These are phyloP conservation scores for Panagrolaimus sp. DNA, from an alignment of 1,140 invertebrate species.

Conservation along the genomic window DNA sequence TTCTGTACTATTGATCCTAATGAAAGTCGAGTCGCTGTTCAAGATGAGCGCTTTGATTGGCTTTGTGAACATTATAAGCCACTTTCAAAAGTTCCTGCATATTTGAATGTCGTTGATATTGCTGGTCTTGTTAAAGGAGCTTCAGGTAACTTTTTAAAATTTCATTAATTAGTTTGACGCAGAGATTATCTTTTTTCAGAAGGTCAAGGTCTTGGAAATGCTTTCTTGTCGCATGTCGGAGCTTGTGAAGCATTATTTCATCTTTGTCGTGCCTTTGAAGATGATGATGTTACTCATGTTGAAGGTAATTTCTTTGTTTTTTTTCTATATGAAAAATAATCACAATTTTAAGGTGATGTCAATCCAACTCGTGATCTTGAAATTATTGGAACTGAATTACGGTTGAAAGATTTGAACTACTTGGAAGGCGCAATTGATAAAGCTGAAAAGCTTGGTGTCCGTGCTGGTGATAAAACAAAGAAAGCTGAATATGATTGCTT, in stretches of 20 bases:
- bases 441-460: conserved; percentile 74
- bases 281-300: conserved; percentile 93
- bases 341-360: conserved; percentile 72
- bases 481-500: conserved; percentile 78
- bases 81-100: conserved; percentile 73
- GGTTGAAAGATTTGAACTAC: conserved; percentile 83
- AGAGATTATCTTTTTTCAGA: no score
- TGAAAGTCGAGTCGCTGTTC: conserved; percentile 99
- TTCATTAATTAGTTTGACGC: no score
- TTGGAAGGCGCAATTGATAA: conserved; percentile 76
- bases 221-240: conserved; percentile 94
- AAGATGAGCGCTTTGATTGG: conserved; percentile 86
- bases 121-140: conserved; percentile 90
- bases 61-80: conserved; percentile 90
- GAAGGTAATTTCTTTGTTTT: conserved; percentile 64
- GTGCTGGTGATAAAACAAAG: conserved; percentile 84
- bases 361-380: conserved; percentile 91
- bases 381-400: conserved; percentile 88
- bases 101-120: conserved; percentile 93
- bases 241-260: conserved; percentile 99
- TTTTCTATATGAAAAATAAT: not conserved
- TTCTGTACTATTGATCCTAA: conserved; percentile 99
- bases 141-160: no score
- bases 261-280: conserved; percentile 93
- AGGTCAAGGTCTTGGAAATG: conserved; percentile 95